These are phyloP conservation scores for Nemopilema nomurai DNA, from an alignment of 30 jellyfish, hydroid and myxozoan genomes.

Conservation along the genomic window DNA sequence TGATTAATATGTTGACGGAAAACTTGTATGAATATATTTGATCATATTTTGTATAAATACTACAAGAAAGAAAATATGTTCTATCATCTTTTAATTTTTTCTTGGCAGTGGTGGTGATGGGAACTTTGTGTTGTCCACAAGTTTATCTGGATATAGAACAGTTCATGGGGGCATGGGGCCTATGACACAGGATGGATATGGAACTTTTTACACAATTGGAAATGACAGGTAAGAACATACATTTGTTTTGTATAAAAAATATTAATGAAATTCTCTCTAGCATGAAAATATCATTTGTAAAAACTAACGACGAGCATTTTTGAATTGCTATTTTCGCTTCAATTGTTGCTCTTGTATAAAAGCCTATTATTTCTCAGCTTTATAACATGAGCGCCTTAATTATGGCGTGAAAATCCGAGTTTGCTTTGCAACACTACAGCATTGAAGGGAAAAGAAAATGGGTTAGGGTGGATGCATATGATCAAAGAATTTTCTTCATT, in stretches of 20 bases:
- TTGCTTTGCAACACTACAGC: no score
- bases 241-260: neutral
- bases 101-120: constrained; percentile 90
- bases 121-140: constrained; percentile 78
- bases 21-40: neutral
- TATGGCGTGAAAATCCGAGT: no score
- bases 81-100: neutral
- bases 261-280: neutral
- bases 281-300: neutral
- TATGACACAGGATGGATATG: constrained; percentile 84
- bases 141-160: constrained; percentile 68
- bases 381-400: no score
- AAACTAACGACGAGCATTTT: neutral
- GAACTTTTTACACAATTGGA: constrained; percentile 75
- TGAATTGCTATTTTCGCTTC: neutral
- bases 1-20: no score
- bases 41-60: neutral
- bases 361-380: no score
- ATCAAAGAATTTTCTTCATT: no score
- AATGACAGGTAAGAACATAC: constrained; percentile 56
- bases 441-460: no score
- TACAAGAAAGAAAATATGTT: neutral
- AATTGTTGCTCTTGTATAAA: neutral
- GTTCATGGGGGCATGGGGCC: constrained; percentile 92
- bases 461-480: no score